These are phyloP conservation scores for Dryobota labecula DNA, from an alignment of 2,888 invertebrate species.

Conservation along the genomic window DNA sequence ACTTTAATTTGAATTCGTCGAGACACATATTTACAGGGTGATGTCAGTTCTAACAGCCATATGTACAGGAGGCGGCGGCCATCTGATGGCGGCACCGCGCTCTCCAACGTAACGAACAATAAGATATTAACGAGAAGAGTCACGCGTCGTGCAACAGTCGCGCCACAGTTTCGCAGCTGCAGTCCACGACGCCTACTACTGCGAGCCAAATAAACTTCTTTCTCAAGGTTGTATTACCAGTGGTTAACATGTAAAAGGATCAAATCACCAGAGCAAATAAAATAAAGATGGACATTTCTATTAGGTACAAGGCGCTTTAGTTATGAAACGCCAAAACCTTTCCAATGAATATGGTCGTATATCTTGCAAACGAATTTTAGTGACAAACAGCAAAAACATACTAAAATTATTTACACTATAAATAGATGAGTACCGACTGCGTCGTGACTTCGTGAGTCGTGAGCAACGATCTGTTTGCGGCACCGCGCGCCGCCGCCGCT, in stretches of 20 bases:
- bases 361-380: constrained; percentile 22
- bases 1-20: constrained; percentile 18
- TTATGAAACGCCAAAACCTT: too few relatives aligned
- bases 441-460: constrained; percentile 27
- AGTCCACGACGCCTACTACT: neutral
- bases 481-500: neutral
- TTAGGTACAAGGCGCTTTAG: neutral
- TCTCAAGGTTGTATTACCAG: neutral
- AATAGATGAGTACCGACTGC: constrained; percentile 21
- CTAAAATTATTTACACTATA: constrained; percentile 43
- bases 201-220: constrained; percentile 22
- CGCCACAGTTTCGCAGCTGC: neutral
- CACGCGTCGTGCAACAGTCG: neutral
- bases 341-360: too few relatives aligned
- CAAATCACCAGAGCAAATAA: neutral
- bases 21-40: constrained; percentile 32
- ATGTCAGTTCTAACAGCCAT: constrained; percentile 31
- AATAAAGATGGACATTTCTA: neutral
- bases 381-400: constrained; percentile 16
- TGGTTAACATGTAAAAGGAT: neutral
- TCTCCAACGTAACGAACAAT: constrained; percentile 28
- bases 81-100: constrained; percentile 33
- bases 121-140: constrained; percentile 23
- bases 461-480: constrained; percentile 28
- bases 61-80: constrained; percentile 35